Conservation (phyloP, 1,140 invertebrate species). For the Drosophila bocqueti region DNA sequence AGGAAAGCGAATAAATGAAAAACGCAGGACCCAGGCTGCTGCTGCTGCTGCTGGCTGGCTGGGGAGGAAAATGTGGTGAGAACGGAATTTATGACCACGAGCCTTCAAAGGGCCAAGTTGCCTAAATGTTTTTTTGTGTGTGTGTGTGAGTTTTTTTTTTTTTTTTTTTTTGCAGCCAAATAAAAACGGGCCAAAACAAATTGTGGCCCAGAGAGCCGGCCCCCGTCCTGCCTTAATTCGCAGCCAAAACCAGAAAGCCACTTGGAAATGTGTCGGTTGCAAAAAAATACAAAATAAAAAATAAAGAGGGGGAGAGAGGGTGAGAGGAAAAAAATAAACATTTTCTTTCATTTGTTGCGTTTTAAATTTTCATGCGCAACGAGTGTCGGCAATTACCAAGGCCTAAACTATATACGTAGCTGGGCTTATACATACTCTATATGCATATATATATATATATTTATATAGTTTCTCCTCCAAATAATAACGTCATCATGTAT, state of each 20-base stretch:
- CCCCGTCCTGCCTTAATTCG: conserved; percentile 37
- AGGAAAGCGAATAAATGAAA: conserved; percentile 46
- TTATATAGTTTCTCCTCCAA: conserved; percentile 18
- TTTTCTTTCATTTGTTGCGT: conserved; percentile 77
- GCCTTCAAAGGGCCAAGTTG: conserved; percentile 78
- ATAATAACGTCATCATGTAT: conserved; percentile 67
- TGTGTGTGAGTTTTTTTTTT: conserved; percentile 2
- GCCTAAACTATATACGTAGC: conserved; percentile 36
- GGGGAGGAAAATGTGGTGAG: conserved; percentile 77
- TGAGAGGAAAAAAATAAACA: conserved; percentile 16
- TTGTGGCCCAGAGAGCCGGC: conserved; percentile 36
- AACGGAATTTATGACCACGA: conserved; percentile 84
- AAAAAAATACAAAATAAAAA: conserved; percentile 25
- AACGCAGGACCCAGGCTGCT: conserved; percentile 17
- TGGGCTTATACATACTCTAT: background rate
- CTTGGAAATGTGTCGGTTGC: conserved; percentile 49
- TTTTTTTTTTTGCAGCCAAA: conserved; percentile 23
- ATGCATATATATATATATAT: background rate
- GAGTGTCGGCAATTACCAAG: conserved; percentile 68
- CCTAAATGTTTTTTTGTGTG: conserved; percentile 70
- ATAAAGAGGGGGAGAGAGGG: background rate
- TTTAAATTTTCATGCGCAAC: conserved; percentile 75
- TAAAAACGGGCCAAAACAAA: conserved; percentile 62
- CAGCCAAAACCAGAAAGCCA: conserved; percentile 61
- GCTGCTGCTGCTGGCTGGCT: background rate